These are phyloP conservation scores for Noctua comes DNA, from an alignment of 2,888 invertebrate species.

Conservation along the genomic window DNA sequence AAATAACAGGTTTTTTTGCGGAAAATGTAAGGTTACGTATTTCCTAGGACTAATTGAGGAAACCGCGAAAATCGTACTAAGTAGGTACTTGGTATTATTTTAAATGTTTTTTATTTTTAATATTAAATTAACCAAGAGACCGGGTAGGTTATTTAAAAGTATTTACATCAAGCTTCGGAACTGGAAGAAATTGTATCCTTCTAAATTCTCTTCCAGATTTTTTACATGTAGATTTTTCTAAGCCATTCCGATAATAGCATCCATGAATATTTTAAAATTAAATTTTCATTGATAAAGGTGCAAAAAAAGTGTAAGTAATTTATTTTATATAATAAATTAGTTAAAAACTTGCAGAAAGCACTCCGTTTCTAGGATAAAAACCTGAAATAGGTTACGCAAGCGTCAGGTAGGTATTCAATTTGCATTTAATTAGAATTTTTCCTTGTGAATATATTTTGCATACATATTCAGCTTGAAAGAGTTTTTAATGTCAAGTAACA, in stretches of 20 bases:
- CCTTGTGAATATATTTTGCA: conserved; percentile 27
- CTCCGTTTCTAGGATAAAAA: conserved; percentile 13
- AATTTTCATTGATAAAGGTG: not conserved
- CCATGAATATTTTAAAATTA: not conserved
- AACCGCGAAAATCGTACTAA: not conserved
- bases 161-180: too few relatives aligned
- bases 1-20: conserved; percentile 28
- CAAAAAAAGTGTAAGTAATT: not conserved
- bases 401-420: conserved; percentile 30
- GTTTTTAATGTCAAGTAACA: conserved; percentile 13
- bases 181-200: too few relatives aligned
- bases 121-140: not conserved
- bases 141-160: too few relatives aligned
- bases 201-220: not conserved
- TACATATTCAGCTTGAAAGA: conserved; percentile 11
- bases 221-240: not conserved
- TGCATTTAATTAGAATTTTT: conserved; percentile 48
- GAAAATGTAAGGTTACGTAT: conserved; percentile 2
- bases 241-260: not conserved
- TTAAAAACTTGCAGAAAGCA: conserved; percentile 23
- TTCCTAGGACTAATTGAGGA: conserved; percentile 21
- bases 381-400: conserved; percentile 42
- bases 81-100: not conserved
- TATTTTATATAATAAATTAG: conserved; percentile 34
- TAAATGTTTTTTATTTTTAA: not conserved